These are phyloP conservation scores for Pinctada fucata DNA, from an alignment of 2,888 invertebrate genomes.

Conservation along the genomic window DNA sequence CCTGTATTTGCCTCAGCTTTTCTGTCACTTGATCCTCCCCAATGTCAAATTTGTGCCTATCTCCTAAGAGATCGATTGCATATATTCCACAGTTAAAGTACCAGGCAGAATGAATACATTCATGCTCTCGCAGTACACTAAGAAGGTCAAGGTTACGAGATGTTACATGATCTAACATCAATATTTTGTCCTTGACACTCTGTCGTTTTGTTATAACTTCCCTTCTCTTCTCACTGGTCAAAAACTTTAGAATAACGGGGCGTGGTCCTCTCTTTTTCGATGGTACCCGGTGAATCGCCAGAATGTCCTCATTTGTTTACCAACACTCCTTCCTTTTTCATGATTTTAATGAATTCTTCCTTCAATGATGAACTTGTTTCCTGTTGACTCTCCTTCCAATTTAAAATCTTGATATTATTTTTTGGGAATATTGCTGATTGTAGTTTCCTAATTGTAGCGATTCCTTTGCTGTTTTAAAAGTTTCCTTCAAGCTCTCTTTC, in stretches of 20 bases:
- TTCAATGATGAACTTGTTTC: neutral
- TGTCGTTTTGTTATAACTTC: neutral
- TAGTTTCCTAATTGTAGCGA: neutral
- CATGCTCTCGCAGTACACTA: neutral
- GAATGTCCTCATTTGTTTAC: neutral
- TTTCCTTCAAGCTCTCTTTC: no score
- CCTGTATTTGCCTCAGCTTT: neutral
- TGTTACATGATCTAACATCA: constrained; percentile 1
- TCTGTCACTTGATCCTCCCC: neutral
- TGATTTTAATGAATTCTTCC: neutral
- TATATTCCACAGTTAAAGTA: neutral
- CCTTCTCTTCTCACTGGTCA: constrained; percentile 2
- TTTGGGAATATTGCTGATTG: neutral
- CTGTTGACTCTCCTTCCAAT: neutral
- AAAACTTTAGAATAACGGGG: neutral
- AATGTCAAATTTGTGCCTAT: neutral
- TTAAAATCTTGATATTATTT: neutral
- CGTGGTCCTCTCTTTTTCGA: constrained; percentile 1
- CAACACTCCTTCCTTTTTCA: neutral
- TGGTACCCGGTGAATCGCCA: constrained; percentile 1
- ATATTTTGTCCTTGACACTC: neutral
- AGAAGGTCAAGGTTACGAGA: constrained; percentile 6
- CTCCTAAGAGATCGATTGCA: neutral
- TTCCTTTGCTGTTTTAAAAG: neutral
- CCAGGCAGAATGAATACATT: neutral